phyloP scores from a whole-genome alignment of 2,113 vertebrate species.

The Talpa occidentalis region DNA sequence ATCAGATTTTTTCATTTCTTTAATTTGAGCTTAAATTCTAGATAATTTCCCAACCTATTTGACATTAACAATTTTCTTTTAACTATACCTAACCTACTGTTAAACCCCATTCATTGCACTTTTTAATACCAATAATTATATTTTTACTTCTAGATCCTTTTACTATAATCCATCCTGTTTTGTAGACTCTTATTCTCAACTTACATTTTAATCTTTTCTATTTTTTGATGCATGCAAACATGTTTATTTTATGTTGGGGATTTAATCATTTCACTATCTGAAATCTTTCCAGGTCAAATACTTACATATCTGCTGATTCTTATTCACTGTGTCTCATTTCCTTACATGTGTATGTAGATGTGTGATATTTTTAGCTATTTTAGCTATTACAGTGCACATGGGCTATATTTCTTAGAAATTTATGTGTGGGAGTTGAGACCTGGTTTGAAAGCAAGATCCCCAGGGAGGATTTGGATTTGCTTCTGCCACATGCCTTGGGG shows the following conservation, averaged over 20 bases:
- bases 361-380: background rate
- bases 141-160: background rate
- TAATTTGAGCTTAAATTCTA: background rate
- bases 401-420: background rate
- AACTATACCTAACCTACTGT: background rate
- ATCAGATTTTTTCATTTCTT: background rate
- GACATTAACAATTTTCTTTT: background rate
- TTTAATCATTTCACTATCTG: background rate
- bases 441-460: background rate
- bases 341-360: background rate
- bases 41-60: background rate
- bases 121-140: background rate
- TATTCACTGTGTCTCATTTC: background rate
- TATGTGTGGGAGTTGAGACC: background rate
- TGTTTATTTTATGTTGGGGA: background rate
- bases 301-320: background rate
- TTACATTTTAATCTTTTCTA: background rate
- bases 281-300: background rate
- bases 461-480: background rate
- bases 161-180: background rate
- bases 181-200: background rate
- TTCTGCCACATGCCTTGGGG: background rate
- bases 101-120: background rate
- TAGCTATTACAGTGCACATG: background rate
- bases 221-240: background rate